Percentiles rank a stretch among this genome's conserved stretches.
These are phyloP conservation scores for Sphenodon punctatus DNA, from an alignment of 2,797 vertebrate genomes.

Conservation along the genomic window DNA sequence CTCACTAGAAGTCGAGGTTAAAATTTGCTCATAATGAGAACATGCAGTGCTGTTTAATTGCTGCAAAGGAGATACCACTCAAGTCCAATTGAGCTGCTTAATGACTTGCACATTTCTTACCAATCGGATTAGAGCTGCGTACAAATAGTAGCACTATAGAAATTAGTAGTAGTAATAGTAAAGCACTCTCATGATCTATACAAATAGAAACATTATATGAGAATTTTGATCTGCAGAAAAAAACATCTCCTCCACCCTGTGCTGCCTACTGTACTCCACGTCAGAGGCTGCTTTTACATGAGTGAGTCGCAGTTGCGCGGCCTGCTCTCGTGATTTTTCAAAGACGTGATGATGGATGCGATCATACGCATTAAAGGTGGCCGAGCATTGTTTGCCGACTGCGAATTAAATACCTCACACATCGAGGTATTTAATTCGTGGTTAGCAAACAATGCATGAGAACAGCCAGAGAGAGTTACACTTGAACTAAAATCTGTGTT, in stretches of 20 bases:
- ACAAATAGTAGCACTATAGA: too few species aligned
- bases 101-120: conserved; percentile 31
- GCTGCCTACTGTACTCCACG: background rate
- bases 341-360: too few species aligned
- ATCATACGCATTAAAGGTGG: too few species aligned
- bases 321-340: too few species aligned
- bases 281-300: too few species aligned
- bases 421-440: too few species aligned
- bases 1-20: conserved; percentile 41
- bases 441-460: too few species aligned
- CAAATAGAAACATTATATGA: conserved; percentile 14
- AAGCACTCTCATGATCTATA: conserved; percentile 7
- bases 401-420: too few species aligned
- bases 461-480: background rate
- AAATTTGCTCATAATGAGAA: conserved; percentile 55
- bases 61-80: conserved; percentile 58
- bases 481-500: background rate
- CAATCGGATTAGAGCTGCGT: conserved; percentile 32
- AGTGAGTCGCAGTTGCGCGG: too few species aligned
- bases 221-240: background rate
- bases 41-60: conserved; percentile 34
- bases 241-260: background rate
- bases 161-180: too few species aligned
- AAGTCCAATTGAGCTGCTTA: conserved; percentile 56
- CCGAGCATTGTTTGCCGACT: too few species aligned